Evolutionary conservation across 2,797 vertebrate genomes (phyloP), one percentile per base, ranked within the genome.

Genomic region (Enteromius trimaculatus): DNA sequence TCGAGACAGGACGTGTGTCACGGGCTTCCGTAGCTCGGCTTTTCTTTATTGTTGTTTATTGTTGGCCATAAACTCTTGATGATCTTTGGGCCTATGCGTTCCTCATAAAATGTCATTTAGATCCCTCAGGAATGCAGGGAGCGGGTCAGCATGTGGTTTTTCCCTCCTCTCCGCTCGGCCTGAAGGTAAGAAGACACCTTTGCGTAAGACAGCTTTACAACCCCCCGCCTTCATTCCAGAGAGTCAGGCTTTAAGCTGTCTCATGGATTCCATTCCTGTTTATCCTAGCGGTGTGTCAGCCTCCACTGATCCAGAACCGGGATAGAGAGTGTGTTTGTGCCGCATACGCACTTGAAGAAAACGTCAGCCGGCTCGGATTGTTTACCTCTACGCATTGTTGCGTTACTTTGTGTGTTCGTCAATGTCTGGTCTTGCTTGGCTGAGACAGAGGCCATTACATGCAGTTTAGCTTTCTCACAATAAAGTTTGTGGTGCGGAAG

Each of bases 261-360:
- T 89, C 87, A 88, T 87, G 81, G 90, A 92, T 90, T 89, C 88
- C 87, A 77, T 90, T 89, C 86, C 89, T 91, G 91, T 88, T 91
- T 89, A 90, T 93, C 85, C 82, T 68, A 87, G 88, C 49, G 68
- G 82, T 86, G 91, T 91, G 93, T 92, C 91, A 90, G 90, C 84
- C 84, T 31, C 89, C 87, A 88, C 79, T 93, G 93, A 95, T 90
- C 93, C 92, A 86, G 92, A 94, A 94, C 93, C 85, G 51, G 83
- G 77, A 89, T 87, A 77, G 84, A 80, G 53, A 87, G 90, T 81
- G 90, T 81, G 13, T 80, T 76, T 58, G 13, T 81, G 53, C 16
- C 70, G 81, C 84, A 79, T 82, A 81, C 84, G 84, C 69, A 83
- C 71, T 44, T 26, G 42, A 62, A 19, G 34, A 51, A 34, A 83